Conservation (phyloP, 2,888 invertebrate genomes). For the Epinotia brunnichana region DNA sequence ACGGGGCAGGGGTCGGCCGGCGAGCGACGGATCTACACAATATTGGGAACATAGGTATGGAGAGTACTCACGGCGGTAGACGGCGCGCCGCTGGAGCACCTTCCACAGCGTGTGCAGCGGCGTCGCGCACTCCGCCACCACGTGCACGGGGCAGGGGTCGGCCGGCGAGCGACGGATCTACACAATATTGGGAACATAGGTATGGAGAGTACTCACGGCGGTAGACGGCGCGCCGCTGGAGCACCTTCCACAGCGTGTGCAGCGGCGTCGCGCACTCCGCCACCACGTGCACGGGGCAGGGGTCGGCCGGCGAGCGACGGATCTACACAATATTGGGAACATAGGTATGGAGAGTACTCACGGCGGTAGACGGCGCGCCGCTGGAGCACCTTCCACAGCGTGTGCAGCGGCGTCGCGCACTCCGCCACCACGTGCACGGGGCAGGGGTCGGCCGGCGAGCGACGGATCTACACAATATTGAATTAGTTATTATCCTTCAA, state of each 20-base stretch:
- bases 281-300: conserved; percentile 62
- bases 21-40: conserved; percentile 62
- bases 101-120: conserved; percentile 85
- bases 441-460: conserved; percentile 47
- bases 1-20: conserved; percentile 52
- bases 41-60: too few species aligned
- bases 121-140: conserved; percentile 84
- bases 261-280: conserved; percentile 87
- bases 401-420: conserved; percentile 86
- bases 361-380: conserved; percentile 60
- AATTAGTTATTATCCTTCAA: too few species aligned
- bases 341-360: too few species aligned
- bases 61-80: conserved; percentile 59
- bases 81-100: conserved; percentile 60
- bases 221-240: conserved; percentile 60
- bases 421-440: conserved; percentile 77
- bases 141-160: conserved; percentile 63
- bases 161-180: conserved; percentile 63
- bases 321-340: conserved; percentile 62
- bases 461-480: conserved; percentile 60
- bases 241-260: conserved; percentile 81
- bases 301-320: conserved; percentile 50
- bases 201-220: conserved; percentile 56
- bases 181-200: too few species aligned
- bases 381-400: conserved; percentile 75